These are phyloP conservation scores for Aeoliscus strigatus DNA, from an alignment of 2,797 vertebrate species.

Conservation along the genomic window DNA sequence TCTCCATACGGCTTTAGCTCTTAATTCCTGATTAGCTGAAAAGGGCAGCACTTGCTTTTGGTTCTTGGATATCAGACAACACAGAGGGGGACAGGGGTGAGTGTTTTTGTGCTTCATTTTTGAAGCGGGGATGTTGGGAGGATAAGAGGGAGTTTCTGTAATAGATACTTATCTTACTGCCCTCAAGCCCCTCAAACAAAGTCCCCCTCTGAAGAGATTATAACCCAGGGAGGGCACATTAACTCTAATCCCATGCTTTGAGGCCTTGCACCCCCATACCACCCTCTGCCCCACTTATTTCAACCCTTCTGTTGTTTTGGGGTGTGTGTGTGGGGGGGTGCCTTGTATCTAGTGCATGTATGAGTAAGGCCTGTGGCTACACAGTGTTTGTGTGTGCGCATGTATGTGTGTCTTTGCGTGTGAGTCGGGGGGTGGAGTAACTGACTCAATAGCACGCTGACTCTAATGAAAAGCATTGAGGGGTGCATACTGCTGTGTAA, in stretches of 20 bases:
- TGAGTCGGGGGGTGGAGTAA: slow-evolving; percentile 45
- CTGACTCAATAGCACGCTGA: slow-evolving; percentile 71
- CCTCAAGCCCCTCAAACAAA: slow-evolving; percentile 82
- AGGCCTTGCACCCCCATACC: slow-evolving; percentile 70
- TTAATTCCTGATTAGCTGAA: slow-evolving; percentile 81
- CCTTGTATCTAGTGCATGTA: slow-evolving; percentile 73
- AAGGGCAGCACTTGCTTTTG: slow-evolving; percentile 79
- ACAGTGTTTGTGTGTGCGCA: slow-evolving; percentile 36
- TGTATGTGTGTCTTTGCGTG: slow-evolving; percentile 41
- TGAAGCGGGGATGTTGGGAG: slow-evolving; percentile 68
- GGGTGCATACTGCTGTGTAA: slow-evolving; percentile 80
- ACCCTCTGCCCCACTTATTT: slow-evolving; percentile 73
- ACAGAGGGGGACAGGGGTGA: slow-evolving; percentile 69
- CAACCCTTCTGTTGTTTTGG: slow-evolving; percentile 71
- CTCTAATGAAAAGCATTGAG: slow-evolving; percentile 78
- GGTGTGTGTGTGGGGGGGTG: slow-evolving; percentile 54
- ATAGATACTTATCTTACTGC: slow-evolving; percentile 86
- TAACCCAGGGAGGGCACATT: slow-evolving; percentile 84
- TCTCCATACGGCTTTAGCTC: slow-evolving; percentile 74
- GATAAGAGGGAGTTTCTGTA: slow-evolving; percentile 81
- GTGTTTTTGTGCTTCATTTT: slow-evolving; percentile 79
- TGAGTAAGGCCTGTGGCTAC: slow-evolving; percentile 73
- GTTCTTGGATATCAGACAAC: slow-evolving; percentile 72
- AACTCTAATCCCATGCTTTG: slow-evolving; percentile 85
- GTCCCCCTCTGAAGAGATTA: slow-evolving; percentile 84